A percentile compares a stretch with the other conserved stretches of the same genome.
phyloP scores from a whole-genome alignment of 1,140 invertebrate species.

The Zaprionus kolodkinae region DNA sequence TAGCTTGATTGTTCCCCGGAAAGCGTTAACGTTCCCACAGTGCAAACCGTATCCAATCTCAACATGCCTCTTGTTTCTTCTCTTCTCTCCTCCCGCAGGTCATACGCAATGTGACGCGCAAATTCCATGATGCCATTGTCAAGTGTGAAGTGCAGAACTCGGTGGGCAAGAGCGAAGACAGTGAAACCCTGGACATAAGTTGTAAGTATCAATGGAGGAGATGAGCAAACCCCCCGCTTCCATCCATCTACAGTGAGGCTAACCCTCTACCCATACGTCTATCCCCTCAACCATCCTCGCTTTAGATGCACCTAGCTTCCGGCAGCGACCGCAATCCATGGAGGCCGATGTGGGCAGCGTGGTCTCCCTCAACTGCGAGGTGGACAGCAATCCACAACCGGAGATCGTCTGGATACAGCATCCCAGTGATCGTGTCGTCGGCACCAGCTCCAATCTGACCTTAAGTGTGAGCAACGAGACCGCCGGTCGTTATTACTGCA shows the following conservation, averaged over 20 bases:
- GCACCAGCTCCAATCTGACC: constrained; percentile 90
- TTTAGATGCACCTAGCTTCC: constrained; percentile 87
- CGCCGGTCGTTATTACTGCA: constrained; percentile 94
- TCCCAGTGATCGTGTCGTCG: constrained; percentile 88
- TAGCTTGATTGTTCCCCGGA: constrained; percentile 44
- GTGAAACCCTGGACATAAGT: constrained; percentile 89
- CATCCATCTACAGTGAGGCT: no score
- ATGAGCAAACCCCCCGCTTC: no score
- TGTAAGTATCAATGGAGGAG: constrained; percentile 86
- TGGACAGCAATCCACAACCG: constrained; percentile 91
- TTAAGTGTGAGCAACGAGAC: constrained; percentile 91
- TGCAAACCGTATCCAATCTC: constrained; percentile 5
- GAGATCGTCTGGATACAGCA: constrained; percentile 91
- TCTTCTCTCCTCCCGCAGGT: constrained; percentile 62
- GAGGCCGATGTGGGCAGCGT: constrained; percentile 89
- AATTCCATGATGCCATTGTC: constrained; percentile 90
- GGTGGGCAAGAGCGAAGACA: constrained; percentile 91
- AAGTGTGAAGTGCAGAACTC: constrained; percentile 92
- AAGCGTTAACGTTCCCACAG: constrained; percentile 76
- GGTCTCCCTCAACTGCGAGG: constrained; percentile 90
- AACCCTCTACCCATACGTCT: neutral
- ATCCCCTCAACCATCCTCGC: no score
- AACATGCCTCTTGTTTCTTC: neutral
- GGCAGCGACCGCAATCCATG: constrained; percentile 87
- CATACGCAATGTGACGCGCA: constrained; percentile 89